Conservation (phyloP, 1,140 invertebrate genomes). For the Carcinoscorpius rotundicauda region DNA sequence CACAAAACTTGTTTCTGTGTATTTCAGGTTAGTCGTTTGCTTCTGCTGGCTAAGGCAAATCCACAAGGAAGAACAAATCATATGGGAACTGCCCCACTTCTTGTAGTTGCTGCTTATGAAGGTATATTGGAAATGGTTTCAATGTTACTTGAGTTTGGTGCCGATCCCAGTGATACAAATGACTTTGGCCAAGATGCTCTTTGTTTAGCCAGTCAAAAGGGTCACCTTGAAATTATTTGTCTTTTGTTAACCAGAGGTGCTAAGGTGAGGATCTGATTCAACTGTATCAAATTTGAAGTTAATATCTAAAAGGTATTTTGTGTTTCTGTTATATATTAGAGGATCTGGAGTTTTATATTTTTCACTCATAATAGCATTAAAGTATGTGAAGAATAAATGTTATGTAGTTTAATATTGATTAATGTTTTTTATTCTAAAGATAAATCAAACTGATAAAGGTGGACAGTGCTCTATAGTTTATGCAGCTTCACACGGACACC, state of each 20-base stretch:
- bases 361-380: too few relatives aligned
- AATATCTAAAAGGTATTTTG: too few relatives aligned
- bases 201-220: constrained; percentile 56
- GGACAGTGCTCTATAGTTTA: constrained; percentile 87
- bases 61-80: constrained; percentile 58
- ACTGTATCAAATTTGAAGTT: too few relatives aligned
- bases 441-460: constrained; percentile 53
- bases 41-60: constrained; percentile 79
- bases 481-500: constrained; percentile 85
- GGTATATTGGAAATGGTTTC: constrained; percentile 77
- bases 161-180: constrained; percentile 75
- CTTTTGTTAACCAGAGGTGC: constrained; percentile 32
- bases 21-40: constrained; percentile 66
- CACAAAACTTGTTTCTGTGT: too few relatives aligned
- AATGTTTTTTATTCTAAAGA: neutral
- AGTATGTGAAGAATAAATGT: too few relatives aligned
- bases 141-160: constrained; percentile 79
- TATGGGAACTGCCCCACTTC: constrained; percentile 64
- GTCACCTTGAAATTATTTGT: constrained; percentile 28
- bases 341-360: too few relatives aligned
- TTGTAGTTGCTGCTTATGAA: constrained; percentile 79
- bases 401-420: too few relatives aligned
- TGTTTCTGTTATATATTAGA: too few relatives aligned
- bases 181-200: constrained; percentile 72
- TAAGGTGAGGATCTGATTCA: constrained; percentile 22